Percentiles rank a stretch among this genome's conserved stretches.
phyloP scores from a whole-genome alignment of 1,140 invertebrate species.

The Calliphora vicina region DNA sequence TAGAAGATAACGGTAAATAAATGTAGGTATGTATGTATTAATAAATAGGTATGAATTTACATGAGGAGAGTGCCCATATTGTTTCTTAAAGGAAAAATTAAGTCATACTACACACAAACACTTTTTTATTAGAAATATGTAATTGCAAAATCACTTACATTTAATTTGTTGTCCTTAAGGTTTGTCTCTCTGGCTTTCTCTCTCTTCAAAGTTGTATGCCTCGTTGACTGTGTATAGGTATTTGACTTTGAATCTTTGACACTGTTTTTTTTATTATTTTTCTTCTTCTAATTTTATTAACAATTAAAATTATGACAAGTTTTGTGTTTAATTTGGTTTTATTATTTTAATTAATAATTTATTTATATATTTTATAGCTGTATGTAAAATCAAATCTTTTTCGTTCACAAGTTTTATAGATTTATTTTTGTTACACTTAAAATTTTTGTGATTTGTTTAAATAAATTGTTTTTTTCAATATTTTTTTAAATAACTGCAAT shows the following conservation, averaged over 20 bases:
- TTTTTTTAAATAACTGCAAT: background rate
- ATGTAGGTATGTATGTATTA: no score
- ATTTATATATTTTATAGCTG: background rate
- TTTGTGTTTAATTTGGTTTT: background rate
- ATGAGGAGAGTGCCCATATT: background rate
- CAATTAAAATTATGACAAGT: background rate
- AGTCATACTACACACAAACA: background rate
- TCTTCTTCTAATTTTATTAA: no score
- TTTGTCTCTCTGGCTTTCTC: background rate
- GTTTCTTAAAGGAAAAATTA: background rate
- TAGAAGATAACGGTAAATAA: no score
- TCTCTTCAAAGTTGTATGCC: background rate
- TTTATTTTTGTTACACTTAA: background rate
- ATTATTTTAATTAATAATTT: background rate
- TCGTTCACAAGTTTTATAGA: no score
- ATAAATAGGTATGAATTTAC: no score
- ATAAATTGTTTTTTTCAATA: background rate
- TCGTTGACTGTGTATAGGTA: background rate
- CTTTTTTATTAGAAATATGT: slow-evolving; percentile 20
- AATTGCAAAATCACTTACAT: slow-evolving; percentile 27
- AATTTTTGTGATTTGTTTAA: background rate
- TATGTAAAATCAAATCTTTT: no score
- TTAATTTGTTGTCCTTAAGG: slow-evolving; percentile 28
- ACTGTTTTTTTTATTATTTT: background rate
- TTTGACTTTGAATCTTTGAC: background rate